A percentile compares a stretch with the other conserved stretches of the same genome.
Evolutionary conservation across 2,113 vertebrate species (phyloP).

Genomic region (Silurus asotus): DNA sequence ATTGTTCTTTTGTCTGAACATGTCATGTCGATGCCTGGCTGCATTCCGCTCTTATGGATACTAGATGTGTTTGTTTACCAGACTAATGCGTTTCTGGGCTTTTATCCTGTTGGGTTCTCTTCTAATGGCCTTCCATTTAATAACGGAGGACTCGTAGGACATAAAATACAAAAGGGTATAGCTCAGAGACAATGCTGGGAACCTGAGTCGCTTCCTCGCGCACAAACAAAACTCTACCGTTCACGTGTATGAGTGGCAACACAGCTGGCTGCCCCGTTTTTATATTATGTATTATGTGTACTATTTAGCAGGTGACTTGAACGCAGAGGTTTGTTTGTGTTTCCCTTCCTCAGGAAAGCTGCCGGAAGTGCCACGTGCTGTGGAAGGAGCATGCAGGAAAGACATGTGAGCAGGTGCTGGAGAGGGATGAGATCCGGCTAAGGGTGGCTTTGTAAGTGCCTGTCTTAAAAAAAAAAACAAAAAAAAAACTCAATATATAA

Average conservation of each 20-base stretch:
- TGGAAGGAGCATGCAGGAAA: constrained; percentile 94
- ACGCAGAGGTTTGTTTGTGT: constrained; percentile 35
- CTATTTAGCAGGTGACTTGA: not conserved
- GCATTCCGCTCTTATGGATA: not conserved
- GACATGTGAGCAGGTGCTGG: constrained; percentile 89
- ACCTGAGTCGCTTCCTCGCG: constrained; percentile 18
- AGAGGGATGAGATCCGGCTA: constrained; percentile 91
- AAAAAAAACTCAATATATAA: not conserved
- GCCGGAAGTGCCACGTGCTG: constrained; percentile 89
- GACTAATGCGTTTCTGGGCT: not conserved
- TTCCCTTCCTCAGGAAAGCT: constrained; percentile 80
- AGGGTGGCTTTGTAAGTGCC: constrained; percentile 88
- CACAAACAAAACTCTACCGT: constrained; percentile 24
- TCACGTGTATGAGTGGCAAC: constrained; percentile 3
- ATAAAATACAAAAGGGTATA: not conserved
- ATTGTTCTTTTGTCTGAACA: constrained; percentile 28
- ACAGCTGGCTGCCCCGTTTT: constrained; percentile 6
- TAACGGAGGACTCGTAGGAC: constrained; percentile 3
- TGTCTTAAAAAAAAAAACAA: not conserved
- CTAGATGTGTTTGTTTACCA: not conserved
- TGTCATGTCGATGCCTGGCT: not conserved
- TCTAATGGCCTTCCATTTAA: constrained; percentile 24
- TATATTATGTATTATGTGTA: not conserved
- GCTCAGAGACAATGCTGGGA: constrained; percentile 37
- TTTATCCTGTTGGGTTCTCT: not conserved